A percentile compares a stretch with the other conserved stretches of the same genome.
Evolutionary conservation across 2,888 invertebrate species (phyloP).

Genomic region (Caenorhabditis sp.): DNA sequence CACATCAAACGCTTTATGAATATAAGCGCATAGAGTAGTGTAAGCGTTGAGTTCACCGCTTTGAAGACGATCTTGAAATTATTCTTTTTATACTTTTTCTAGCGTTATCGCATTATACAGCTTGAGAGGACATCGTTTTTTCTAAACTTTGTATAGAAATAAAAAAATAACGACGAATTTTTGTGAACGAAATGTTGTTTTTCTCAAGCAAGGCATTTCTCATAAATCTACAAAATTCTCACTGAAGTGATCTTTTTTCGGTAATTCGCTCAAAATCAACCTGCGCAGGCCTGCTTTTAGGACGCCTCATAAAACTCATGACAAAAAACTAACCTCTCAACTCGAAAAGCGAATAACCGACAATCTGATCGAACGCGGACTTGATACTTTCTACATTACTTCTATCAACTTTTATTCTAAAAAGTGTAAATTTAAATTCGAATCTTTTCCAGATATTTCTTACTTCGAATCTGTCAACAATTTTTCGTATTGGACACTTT

Average conservation of each 20-base stretch:
- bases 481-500: background rate
- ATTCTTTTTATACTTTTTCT: too few relatives aligned
- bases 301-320: too few relatives aligned
- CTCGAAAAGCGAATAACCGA: background rate
- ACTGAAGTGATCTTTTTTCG: background rate
- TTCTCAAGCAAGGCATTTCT: background rate
- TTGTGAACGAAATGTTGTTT: background rate
- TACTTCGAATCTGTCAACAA: background rate
- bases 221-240: background rate
- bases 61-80: slow-evolving; percentile 65
- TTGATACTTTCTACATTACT: background rate
- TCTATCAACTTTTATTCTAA: slow-evolving; percentile 3
- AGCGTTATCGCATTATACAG: too few relatives aligned
- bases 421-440: background rate
- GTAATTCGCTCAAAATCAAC: too few relatives aligned
- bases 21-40: slow-evolving; percentile 60
- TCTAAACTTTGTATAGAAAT: too few relatives aligned
- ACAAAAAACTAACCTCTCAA: slow-evolving; percentile 1
- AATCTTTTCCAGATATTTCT: background rate
- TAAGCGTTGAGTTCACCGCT: slow-evolving; percentile 54
- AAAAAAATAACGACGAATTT: slow-evolving; percentile 19
- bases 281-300: too few relatives aligned
- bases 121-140: too few relatives aligned
- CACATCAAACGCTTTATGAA: slow-evolving; percentile 59
- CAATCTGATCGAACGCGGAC: background rate